These are phyloP conservation scores for Idaea straminata DNA, from an alignment of 2,888 invertebrate species.

Conservation along the genomic window DNA sequence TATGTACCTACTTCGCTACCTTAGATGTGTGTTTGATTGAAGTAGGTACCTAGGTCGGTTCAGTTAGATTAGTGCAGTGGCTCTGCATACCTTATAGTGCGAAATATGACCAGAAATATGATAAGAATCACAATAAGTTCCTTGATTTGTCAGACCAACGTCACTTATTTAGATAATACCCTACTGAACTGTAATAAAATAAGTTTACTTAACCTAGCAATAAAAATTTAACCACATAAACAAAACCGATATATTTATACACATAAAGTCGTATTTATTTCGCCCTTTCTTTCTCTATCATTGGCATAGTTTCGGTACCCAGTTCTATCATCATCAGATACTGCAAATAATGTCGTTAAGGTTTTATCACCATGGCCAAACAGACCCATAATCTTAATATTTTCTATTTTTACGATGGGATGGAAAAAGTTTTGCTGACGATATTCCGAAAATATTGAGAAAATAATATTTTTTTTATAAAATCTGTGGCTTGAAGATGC, in stretches of 20 bases:
- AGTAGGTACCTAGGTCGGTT: too few species aligned
- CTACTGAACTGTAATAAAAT: background rate
- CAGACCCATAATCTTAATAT: slow-evolving; percentile 21
- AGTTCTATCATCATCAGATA: slow-evolving; percentile 16
- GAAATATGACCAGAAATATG: background rate
- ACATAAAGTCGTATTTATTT: background rate
- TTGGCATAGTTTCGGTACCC: background rate
- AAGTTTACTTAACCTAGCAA: background rate
- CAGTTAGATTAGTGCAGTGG: too few species aligned
- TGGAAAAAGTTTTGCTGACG: slow-evolving; percentile 23
- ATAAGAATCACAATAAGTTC: background rate
- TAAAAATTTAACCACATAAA: background rate
- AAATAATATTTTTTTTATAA: slow-evolving; percentile 40
- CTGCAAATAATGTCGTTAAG: slow-evolving; percentile 32
- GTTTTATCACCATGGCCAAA: slow-evolving; percentile 31
- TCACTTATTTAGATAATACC: background rate
- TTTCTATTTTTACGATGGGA: slow-evolving; percentile 32
- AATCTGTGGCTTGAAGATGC: slow-evolving; percentile 25
- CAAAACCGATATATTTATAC: background rate
- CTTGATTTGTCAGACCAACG: too few species aligned
- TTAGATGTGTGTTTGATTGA: too few species aligned
- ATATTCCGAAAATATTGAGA: slow-evolving; percentile 22
- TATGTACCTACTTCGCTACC: slow-evolving; percentile 11
- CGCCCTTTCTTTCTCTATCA: background rate
- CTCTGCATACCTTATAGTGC: too few species aligned